Percentiles rank a stretch among this genome's conserved stretches.
Evolutionary conservation across 2,113 vertebrate species (phyloP).

Genomic region (Nansenia antarctica): DNA sequence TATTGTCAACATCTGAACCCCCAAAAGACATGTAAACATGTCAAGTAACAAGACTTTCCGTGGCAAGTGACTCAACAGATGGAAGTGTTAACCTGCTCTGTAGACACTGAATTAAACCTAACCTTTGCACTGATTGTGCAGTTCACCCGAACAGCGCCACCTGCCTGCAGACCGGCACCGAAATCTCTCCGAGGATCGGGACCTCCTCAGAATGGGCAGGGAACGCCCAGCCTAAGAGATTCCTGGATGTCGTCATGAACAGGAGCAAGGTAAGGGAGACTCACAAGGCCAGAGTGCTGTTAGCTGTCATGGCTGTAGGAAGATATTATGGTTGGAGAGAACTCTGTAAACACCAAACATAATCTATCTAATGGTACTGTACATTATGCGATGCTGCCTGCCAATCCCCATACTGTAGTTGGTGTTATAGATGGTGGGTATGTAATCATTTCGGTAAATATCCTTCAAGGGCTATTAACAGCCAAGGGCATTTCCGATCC

Average conservation of each 20-base stretch:
- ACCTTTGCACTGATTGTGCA: constrained; percentile 18
- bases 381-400: not conserved
- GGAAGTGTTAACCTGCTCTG: not conserved
- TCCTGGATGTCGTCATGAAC: constrained; percentile 46
- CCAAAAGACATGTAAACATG: not conserved
- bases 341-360: no score
- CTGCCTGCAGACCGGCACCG: not conserved
- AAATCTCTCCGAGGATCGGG: constrained; percentile 30
- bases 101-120: not conserved
- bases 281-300: not conserved
- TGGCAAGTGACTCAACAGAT: not conserved
- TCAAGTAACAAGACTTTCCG: not conserved
- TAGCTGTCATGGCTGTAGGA: not conserved
- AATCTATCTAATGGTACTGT: not conserved
- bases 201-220: constrained; percentile 67
- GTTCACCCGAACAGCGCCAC: not conserved
- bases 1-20: no score
- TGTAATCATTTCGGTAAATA: not conserved
- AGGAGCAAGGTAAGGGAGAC: constrained; percentile 68
- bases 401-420: no score
- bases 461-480: not conserved
- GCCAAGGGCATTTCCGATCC: not conserved
- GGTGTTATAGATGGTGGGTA: not conserved
- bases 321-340: not conserved
- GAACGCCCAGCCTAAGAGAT: constrained; percentile 52